A percentile compares a stretch with the other conserved stretches of the same genome.
Conservation (phyloP, 2,888 invertebrate species). For the Xestoiulus laeticollis region DNA sequence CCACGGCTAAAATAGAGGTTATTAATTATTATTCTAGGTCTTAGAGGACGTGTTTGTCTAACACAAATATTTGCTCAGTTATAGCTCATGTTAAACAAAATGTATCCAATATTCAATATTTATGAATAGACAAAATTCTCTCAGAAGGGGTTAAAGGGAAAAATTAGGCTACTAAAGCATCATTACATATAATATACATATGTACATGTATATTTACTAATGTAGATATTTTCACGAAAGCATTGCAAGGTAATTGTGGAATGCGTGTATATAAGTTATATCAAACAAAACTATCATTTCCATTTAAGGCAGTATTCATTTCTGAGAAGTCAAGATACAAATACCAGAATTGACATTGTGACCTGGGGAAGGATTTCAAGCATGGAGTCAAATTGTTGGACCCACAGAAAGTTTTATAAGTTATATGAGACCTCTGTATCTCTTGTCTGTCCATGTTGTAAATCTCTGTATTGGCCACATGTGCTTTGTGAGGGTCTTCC, state of each 20-base stretch:
- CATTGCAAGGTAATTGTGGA: too few relatives aligned
- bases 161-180: background rate
- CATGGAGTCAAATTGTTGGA: background rate
- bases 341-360: too few relatives aligned
- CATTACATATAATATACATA: too few relatives aligned
- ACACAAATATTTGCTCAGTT: background rate
- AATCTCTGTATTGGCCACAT: background rate
- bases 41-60: background rate
- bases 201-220: too few relatives aligned
- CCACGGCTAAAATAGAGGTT: background rate
- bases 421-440: background rate
- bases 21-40: conserved; percentile 18
- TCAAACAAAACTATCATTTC: too few relatives aligned
- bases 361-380: background rate
- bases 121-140: background rate
- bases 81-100: background rate
- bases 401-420: background rate
- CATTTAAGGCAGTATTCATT: too few relatives aligned
- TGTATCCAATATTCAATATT: background rate
- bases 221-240: too few relatives aligned
- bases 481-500: conserved; percentile 15
- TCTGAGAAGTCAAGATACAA: too few relatives aligned
- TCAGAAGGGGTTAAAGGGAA: background rate
- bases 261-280: too few relatives aligned
- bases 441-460: background rate